A percentile compares a stretch with the other conserved stretches of the same genome.
These are phyloP conservation scores for Tursiops truncatus DNA, from an alignment of 2,113 vertebrate species.

Conservation along the genomic window DNA sequence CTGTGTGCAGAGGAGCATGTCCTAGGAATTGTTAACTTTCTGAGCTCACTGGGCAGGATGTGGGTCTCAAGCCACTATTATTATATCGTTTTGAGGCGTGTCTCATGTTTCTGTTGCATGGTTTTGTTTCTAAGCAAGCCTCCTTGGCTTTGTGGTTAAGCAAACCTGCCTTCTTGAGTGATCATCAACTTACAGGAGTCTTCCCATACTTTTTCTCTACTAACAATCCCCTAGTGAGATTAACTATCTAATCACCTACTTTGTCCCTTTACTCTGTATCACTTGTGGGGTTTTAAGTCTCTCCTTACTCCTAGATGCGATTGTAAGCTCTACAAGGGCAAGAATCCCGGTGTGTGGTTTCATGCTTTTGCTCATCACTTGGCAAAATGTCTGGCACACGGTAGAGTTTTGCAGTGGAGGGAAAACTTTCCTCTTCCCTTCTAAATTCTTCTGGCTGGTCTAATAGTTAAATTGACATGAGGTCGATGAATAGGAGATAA, in stretches of 20 bases:
- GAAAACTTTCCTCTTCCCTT: neutral
- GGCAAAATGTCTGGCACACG: neutral
- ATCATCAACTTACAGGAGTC: neutral
- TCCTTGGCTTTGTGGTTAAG: neutral
- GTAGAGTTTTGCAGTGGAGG: neutral
- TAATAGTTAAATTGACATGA: neutral
- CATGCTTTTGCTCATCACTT: neutral
- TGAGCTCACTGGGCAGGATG: no score
- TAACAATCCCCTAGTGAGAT: neutral
- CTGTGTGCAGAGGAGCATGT: no score
- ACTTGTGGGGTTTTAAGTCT: neutral
- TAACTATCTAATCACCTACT: neutral
- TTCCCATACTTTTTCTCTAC: neutral
- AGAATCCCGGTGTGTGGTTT: neutral
- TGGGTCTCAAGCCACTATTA: no score
- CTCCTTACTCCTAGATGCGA: neutral
- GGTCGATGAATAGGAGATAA: neutral
- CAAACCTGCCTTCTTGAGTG: neutral
- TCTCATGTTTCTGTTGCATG: neutral
- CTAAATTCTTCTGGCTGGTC: neutral
- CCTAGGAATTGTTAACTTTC: no score
- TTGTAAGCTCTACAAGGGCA: neutral
- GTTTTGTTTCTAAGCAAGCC: neutral
- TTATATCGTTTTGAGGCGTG: no score
- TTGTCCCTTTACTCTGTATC: neutral